Evolutionary conservation across 2,888 invertebrate species (phyloP).

Genomic region (Galeopsomyia nigrocyanea): DNA sequence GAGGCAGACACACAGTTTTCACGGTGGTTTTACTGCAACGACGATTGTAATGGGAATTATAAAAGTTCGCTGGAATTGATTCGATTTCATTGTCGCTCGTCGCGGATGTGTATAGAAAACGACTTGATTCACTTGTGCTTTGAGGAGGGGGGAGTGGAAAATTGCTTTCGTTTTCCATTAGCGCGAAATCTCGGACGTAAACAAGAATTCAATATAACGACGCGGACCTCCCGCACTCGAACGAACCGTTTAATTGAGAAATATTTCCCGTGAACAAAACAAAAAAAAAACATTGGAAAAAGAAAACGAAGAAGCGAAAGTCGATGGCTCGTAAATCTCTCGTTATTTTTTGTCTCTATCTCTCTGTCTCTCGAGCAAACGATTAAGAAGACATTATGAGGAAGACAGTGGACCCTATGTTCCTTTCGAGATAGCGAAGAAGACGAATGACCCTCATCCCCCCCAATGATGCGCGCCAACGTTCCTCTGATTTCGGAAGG

Average conservation of each 20-base stretch:
- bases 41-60: constrained; percentile 8
- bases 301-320: background rate
- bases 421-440: constrained; percentile 29
- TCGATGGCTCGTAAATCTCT: constrained; percentile 38
- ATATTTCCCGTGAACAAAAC: constrained; percentile 29
- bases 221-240: constrained; percentile 10
- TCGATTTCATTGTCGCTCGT: no score
- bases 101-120: no score
- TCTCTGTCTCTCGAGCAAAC: constrained; percentile 39
- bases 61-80: no score
- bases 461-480: background rate
- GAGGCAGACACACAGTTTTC: constrained; percentile 2
- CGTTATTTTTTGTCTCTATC: constrained; percentile 38
- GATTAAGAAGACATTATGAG: constrained; percentile 48
- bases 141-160: no score
- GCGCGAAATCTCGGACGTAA: no score
- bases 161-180: no score
- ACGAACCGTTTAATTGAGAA: constrained; percentile 39
- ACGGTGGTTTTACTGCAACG: background rate
- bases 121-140: no score
- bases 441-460: constrained; percentile 36
- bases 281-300: constrained; percentile 4
- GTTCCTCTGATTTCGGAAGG: constrained; percentile 32
- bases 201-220: background rate
- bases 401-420: constrained; percentile 21